Base-by-base conservation (phyloP, 2,888 invertebrate species). In the Phengaris arion region DNA sequence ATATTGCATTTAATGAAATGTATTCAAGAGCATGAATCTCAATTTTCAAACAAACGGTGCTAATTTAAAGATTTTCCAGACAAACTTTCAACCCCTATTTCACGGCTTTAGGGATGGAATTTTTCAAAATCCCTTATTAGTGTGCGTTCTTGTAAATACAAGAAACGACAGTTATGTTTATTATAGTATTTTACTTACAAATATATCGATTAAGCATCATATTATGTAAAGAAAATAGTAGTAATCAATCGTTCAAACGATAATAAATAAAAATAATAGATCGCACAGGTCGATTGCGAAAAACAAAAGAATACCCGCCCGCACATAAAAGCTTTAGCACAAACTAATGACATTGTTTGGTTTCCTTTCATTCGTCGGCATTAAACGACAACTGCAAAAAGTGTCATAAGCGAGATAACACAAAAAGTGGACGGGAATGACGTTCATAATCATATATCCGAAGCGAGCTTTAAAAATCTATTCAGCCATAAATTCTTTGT, bases 401-500 rank as follows among this genome's bases (percentile, higher is more conserved):
- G 64, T 64, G 64, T 35, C 35, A 64, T 64, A 64, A 64, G 35
- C 35, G 35, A 64, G 64, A 64, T 64, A 64, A 64, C 35, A 64
- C 64, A 45, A 64, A 59, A 22, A 64, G 64, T 64, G 64, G 35
- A 64, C 13, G 35, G 35, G 64, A 45, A 64, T 69, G 69, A 69
- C 69, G 72, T 45, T 74, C 59, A 57, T 55, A 57, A 59, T 46
- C 46, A 22, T 15, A 45, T 52, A 72, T 72, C 35, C 22, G 52
- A 70, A 52, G 57, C 52, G 59, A 74, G 59, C 75, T 77, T 76
- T 77, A 59, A 35, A 48, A 52, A 55, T 46, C 74, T 75, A 74
- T 76, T 76, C 74, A 72, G 22, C 55, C 75, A 75, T 77, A 78
- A 77, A 77, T 77, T 76, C 68, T 59, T 72, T 68, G 72, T 77